Evolutionary conservation across 2,888 invertebrate genomes (phyloP).

Genomic region (Callosobruchus maculatus): DNA sequence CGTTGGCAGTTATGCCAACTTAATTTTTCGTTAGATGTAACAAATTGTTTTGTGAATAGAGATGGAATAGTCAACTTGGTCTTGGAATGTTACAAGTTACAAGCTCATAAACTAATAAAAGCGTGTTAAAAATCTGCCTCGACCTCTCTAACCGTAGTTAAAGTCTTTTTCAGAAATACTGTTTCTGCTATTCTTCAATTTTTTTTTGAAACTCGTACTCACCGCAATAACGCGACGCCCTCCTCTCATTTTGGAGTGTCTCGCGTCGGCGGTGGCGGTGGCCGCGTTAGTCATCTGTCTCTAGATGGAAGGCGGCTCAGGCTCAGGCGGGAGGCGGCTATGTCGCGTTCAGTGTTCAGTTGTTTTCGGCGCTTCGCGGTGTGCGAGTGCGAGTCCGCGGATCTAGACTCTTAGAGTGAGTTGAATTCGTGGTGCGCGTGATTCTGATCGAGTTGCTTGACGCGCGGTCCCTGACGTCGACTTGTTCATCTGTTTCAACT

Average conservation of each 20-base stretch:
- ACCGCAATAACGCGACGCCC: not conserved
- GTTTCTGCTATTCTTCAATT: too few relatives aligned
- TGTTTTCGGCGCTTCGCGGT: not conserved
- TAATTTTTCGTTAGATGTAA: too few relatives aligned
- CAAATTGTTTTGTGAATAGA: too few relatives aligned
- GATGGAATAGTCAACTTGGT: too few relatives aligned
- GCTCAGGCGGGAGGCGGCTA: not conserved
- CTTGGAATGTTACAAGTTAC: too few relatives aligned
- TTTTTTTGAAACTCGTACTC: too few relatives aligned
- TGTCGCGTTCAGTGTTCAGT: not conserved
- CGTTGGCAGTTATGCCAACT: too few relatives aligned
- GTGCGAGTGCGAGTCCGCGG: not conserved
- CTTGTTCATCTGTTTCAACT: not conserved
- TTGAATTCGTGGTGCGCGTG: not conserved
- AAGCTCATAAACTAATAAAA: too few relatives aligned
- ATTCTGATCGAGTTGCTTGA: not conserved
- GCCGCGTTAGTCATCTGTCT: not conserved
- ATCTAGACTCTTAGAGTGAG: not conserved
- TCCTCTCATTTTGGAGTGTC: not conserved
- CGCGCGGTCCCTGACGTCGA: not conserved
- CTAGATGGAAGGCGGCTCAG: not conserved
- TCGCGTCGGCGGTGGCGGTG: not conserved
- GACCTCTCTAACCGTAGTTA: too few relatives aligned
- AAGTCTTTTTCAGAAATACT: too few relatives aligned
- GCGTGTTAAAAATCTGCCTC: too few relatives aligned